Percentiles rank a stretch among this genome's conserved stretches.
Conservation (phyloP, 2,888 invertebrate species). For the Tricholauxania praeusta region DNA sequence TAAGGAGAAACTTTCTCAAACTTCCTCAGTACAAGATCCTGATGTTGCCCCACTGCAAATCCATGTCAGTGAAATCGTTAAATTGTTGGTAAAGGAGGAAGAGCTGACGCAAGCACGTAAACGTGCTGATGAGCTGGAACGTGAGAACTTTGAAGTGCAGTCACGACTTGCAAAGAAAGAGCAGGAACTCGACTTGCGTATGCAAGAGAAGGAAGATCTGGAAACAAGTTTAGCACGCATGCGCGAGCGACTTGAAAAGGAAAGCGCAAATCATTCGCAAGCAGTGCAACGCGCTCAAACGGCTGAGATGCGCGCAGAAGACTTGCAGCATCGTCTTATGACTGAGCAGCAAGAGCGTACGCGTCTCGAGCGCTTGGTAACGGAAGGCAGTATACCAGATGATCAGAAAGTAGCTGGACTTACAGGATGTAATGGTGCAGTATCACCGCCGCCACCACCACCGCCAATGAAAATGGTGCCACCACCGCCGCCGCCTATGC, state of each 20-base stretch:
- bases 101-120: slow-evolving; percentile 88
- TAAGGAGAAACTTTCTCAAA: slow-evolving; percentile 63
- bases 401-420: slow-evolving; percentile 84
- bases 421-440: slow-evolving; percentile 69
- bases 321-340: slow-evolving; percentile 76
- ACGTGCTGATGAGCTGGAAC: slow-evolving; percentile 89
- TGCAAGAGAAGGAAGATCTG: slow-evolving; percentile 93
- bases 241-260: slow-evolving; percentile 89
- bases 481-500: slow-evolving; percentile 66
- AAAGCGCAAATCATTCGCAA: slow-evolving; percentile 88
- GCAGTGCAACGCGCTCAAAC: slow-evolving; percentile 79
- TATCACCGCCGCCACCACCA: slow-evolving; percentile 70
- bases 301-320: slow-evolving; percentile 72
- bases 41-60: slow-evolving; percentile 89
- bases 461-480: slow-evolving; percentile 60
- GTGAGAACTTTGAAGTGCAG: slow-evolving; percentile 88
- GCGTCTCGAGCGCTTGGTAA: slow-evolving; percentile 86
- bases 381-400: slow-evolving; percentile 92
- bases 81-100: slow-evolving; percentile 92
- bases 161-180: slow-evolving; percentile 91
- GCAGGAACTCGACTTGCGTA: slow-evolving; percentile 89
- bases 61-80: slow-evolving; percentile 91
- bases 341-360: slow-evolving; percentile 85
- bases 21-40: slow-evolving; percentile 81
- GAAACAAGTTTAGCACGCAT: slow-evolving; percentile 84